Evolutionary conservation across 2,113 vertebrate genomes (phyloP).

Genomic region (Beaufortia kweichowensis): DNA sequence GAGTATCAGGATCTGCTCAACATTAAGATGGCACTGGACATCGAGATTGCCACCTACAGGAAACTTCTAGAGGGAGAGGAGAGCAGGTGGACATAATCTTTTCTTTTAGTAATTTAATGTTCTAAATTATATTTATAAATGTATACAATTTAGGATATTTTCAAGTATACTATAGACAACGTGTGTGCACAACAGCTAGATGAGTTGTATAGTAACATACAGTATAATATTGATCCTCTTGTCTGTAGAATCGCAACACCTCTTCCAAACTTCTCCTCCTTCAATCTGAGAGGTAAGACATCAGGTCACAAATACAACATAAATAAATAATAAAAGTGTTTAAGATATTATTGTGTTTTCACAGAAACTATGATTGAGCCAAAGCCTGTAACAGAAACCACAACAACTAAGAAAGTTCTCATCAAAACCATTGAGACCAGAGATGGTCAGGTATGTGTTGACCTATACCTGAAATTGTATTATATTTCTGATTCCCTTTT

Average conservation of each 20-base stretch:
- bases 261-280: conserved; percentile 83
- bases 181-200: too few species aligned
- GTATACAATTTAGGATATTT: too few species aligned
- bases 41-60: conserved; percentile 77
- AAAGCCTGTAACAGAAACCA: conserved; percentile 64
- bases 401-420: conserved; percentile 72
- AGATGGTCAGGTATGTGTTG: conserved; percentile 72
- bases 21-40: conserved; percentile 90
- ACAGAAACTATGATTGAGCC: conserved; percentile 68
- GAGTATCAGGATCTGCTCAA: conserved; percentile 97
- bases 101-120: not conserved
- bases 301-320: not conserved
- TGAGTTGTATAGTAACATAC: too few species aligned
- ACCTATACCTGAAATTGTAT: too few species aligned
- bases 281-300: conserved; percentile 92
- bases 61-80: conserved; percentile 97
- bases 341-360: not conserved
- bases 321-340: not conserved
- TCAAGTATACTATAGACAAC: too few species aligned
- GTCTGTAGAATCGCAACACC: conserved; percentile 85
- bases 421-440: conserved; percentile 77
- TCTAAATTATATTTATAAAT: too few species aligned
- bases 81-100: conserved; percentile 75
- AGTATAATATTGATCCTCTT: not conserved
- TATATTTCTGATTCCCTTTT: not conserved